Base-by-base conservation (phyloP, 53 echinoderm and acorn worm species). In the Mesocentrotus franciscanus region DNA sequence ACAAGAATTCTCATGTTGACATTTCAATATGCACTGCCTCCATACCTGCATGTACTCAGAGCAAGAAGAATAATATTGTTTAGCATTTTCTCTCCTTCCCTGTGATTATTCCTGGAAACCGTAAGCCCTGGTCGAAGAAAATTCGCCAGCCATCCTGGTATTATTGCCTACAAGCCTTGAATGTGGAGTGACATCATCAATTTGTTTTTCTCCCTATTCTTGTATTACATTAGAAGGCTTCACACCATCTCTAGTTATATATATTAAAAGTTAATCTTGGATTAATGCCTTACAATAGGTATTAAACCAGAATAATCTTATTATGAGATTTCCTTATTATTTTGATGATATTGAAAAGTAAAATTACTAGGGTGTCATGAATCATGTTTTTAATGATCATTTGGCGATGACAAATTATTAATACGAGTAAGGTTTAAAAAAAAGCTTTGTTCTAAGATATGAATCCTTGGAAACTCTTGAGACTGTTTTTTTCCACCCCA, bases 91-190 rank as follows among this genome's bases (percentile, higher is more conserved):
- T 42, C 36, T 36, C 16, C n/a, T 16, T 81, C 36, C 22, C 17
- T 42, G 36, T 20, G 81, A 81, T 42, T 81, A 81, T 81, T 81
- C 81, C 81, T 81, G 42, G 42, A 81, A 81, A 81, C 42, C 78
- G 8, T 81, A 39, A 42, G 18, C 81, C 42, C 81, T 78, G 42
- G 9, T 81, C 11, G 42, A 39, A 81, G 36, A 20, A 81, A 36
- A 20, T 42, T 42, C 42, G 1, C 34, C 81, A 81, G 1, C 34
- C 81, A 81, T 81, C 33, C 42, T 81, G 22, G 79, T 18, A 81
- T 81, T 81, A 81, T 81, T 81, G 81, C 81, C 81, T 81, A 42
- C 81, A 42, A 81, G 36, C 81, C 4, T n/a, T n/a, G n/a, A n/a
- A n/a, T 29, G 32, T 32, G 3, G 17, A 18, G 81, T 81, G 81